A percentile compares a stretch with the other conserved stretches of the same genome.
Evolutionary conservation across 2,797 vertebrate genomes (phyloP).

Genomic region (Somateria mollissima): DNA sequence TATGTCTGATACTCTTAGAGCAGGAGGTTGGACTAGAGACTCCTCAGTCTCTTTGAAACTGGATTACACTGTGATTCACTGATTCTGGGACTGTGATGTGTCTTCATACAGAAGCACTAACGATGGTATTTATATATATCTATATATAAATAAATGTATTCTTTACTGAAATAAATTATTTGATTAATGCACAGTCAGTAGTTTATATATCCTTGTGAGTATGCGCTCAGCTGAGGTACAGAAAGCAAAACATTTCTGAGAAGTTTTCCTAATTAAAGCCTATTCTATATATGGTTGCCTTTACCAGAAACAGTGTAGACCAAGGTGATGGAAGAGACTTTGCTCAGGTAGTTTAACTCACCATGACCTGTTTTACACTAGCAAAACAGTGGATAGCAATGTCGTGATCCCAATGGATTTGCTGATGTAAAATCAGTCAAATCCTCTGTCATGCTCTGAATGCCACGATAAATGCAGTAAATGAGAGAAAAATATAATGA

Average conservation of each 20-base stretch:
- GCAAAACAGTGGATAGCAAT: neutral
- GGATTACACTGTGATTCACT: neutral
- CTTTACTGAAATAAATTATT: neutral
- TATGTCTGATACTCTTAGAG: neutral
- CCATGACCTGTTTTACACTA: neutral
- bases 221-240: neutral
- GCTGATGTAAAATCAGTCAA: slow-evolving; percentile 4
- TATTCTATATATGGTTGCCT: neutral
- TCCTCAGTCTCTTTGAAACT: neutral
- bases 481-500: slow-evolving; percentile 38
- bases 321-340: neutral
- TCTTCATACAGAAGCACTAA: neutral
- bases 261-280: neutral
- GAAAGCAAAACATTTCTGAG: neutral
- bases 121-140: neutral
- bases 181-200: neutral
- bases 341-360: neutral
- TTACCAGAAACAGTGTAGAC: neutral
- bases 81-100: neutral
- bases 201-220: neutral
- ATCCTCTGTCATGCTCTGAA: neutral
- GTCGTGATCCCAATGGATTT: slow-evolving; percentile 3
- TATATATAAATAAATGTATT: neutral
- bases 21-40: neutral
- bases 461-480: neutral